These are phyloP conservation scores for Electrophaes corylata DNA, from an alignment of 2,888 invertebrate genomes.

Conservation along the genomic window DNA sequence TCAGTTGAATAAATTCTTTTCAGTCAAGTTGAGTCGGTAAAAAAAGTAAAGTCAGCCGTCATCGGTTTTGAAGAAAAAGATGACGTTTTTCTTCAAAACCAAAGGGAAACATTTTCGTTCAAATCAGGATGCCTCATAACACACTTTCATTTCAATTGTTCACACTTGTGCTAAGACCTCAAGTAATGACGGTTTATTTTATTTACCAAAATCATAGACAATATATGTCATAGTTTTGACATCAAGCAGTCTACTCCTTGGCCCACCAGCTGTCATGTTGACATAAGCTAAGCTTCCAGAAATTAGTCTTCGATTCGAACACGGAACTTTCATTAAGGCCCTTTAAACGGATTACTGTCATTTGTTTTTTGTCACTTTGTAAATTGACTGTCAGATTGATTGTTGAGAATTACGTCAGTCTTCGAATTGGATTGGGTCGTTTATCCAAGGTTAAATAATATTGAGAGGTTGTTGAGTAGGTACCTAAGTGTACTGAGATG, in stretches of 20 bases:
- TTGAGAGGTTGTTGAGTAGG: not conserved
- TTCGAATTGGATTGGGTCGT: not conserved
- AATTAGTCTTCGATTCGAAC: conserved; percentile 52
- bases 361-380: conserved; percentile 42
- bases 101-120: too few species aligned
- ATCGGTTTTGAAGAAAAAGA: too few species aligned
- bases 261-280: conserved; percentile 28
- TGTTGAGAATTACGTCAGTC: conserved; percentile 8
- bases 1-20: too few species aligned
- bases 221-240: not conserved
- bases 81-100: too few species aligned
- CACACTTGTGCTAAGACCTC: too few species aligned
- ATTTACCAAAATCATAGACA: too few species aligned
- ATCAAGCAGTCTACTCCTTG: conserved; percentile 28
- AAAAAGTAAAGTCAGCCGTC: too few species aligned
- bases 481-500: not conserved
- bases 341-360: conserved; percentile 47
- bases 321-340: conserved; percentile 53
- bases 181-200: too few species aligned
- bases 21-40: too few species aligned
- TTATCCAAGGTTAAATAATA: not conserved
- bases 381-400: conserved; percentile 24
- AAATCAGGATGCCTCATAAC: too few species aligned
- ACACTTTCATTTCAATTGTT: too few species aligned
- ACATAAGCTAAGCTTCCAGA: conserved; percentile 44